Percentiles rank a stretch among this genome's conserved stretches.
Evolutionary conservation across 2,888 invertebrate species (phyloP).

Genomic region (Chloromyia formosa): DNA sequence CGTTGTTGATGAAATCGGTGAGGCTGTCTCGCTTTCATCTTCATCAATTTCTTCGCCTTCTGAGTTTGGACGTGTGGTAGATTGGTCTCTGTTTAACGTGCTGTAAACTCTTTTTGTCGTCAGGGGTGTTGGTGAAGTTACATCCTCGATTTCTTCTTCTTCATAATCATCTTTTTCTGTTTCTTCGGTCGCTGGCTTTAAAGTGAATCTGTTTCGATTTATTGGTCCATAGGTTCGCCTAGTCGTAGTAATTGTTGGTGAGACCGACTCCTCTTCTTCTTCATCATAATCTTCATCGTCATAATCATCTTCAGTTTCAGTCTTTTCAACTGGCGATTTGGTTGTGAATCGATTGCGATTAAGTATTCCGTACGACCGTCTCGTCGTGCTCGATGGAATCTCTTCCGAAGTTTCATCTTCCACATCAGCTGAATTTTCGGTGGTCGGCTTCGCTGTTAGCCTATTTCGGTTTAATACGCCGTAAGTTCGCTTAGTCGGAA

Average conservation of each 20-base stretch:
- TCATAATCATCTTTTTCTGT: too few relatives aligned
- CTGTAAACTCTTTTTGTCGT: neutral
- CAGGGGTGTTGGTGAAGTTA: neutral
- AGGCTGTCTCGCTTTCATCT: neutral
- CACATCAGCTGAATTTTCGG: neutral
- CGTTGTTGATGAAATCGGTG: neutral
- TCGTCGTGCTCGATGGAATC: neutral
- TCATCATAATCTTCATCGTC: neutral
- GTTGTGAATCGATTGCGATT: constrained; percentile 3
- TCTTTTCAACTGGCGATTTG: neutral
- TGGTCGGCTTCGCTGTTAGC: neutral
- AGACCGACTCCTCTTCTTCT: neutral
- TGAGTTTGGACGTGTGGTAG: neutral
- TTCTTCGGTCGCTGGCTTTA: neutral
- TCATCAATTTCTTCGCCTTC: neutral
- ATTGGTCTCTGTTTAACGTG: neutral
- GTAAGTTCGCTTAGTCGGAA: neutral
- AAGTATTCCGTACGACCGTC: neutral
- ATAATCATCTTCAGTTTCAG: neutral
- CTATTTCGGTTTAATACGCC: neutral
- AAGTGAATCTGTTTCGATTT: neutral
- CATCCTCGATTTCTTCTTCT: neutral
- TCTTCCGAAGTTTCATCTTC: neutral
- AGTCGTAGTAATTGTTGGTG: neutral
- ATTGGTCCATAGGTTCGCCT: neutral